phyloP scores from a whole-genome alignment of 1,140 invertebrate species.

The Drosophila neocordata region DNA sequence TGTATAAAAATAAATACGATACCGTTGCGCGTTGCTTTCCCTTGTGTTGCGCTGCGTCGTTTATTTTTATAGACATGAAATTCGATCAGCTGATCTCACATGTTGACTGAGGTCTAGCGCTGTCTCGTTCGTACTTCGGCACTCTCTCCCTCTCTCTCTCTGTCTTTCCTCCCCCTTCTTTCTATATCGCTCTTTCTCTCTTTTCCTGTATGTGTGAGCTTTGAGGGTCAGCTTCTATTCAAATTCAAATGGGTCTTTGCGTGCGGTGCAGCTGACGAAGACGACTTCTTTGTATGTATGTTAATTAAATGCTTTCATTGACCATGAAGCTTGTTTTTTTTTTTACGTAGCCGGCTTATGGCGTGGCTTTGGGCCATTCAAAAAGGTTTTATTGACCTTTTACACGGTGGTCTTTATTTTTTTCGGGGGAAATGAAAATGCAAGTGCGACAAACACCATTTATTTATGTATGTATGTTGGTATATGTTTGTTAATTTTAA shows the following conservation, averaged over 20 bases:
- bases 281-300: background rate
- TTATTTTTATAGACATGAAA: conserved; percentile 62
- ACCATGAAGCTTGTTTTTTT: conserved; percentile 63
- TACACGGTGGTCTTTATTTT: conserved; percentile 1
- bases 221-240: conserved; percentile 42
- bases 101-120: conserved; percentile 13
- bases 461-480: no score
- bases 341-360: conserved; percentile 40
- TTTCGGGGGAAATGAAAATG: conserved; percentile 2
- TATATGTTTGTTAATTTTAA: conserved; percentile 8
- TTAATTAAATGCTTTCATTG: conserved; percentile 79
- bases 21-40: conserved; percentile 20
- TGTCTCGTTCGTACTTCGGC: conserved; percentile 26
- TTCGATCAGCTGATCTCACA: conserved; percentile 72
- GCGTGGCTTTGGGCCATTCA: conserved; percentile 27
- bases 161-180: conserved; percentile 27
- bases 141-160: conserved; percentile 43
- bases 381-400: conserved; percentile 15
- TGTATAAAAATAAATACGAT: conserved; percentile 60
- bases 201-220: conserved; percentile 10
- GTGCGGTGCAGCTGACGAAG: conserved; percentile 26
- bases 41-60: conserved; percentile 23
- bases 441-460: conserved; percentile 8
- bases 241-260: conserved; percentile 66
- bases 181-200: conserved; percentile 29